Percentiles rank a stretch among this genome's conserved stretches.
phyloP scores from a whole-genome alignment of 2,113 vertebrate species.

The Cynocephalus volans region DNA sequence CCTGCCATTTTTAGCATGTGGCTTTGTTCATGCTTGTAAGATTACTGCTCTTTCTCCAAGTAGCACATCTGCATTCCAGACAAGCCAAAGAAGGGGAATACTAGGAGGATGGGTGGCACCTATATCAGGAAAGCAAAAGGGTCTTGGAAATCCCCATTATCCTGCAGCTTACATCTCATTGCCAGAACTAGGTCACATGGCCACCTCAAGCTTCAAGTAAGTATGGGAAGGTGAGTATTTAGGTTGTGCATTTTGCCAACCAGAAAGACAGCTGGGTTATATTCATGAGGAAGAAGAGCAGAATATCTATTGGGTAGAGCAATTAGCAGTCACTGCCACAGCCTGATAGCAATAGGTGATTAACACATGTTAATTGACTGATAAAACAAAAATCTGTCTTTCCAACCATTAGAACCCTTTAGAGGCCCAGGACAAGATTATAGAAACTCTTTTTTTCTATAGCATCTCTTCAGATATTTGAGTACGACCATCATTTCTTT shows the following conservation, averaged over 20 bases:
- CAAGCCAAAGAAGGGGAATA: neutral
- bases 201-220: neutral
- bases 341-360: neutral
- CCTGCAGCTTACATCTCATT: neutral
- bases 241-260: neutral
- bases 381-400: constrained; percentile 40
- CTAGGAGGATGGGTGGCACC: neutral
- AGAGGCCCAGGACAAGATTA: neutral
- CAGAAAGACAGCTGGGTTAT: neutral
- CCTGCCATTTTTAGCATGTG: neutral
- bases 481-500: neutral
- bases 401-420: neutral
- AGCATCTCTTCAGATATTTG: neutral
- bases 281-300: neutral
- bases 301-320: neutral
- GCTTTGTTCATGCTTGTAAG: neutral
- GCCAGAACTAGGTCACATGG: neutral
- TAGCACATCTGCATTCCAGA: neutral
- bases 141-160: neutral
- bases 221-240: neutral
- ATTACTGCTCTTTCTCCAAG: neutral
- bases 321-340: neutral
- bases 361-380: neutral
- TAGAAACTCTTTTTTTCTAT: neutral
- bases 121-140: neutral